phyloP scores from a whole-genome alignment of 2,888 invertebrate species.

The Dicycla oo region DNA sequence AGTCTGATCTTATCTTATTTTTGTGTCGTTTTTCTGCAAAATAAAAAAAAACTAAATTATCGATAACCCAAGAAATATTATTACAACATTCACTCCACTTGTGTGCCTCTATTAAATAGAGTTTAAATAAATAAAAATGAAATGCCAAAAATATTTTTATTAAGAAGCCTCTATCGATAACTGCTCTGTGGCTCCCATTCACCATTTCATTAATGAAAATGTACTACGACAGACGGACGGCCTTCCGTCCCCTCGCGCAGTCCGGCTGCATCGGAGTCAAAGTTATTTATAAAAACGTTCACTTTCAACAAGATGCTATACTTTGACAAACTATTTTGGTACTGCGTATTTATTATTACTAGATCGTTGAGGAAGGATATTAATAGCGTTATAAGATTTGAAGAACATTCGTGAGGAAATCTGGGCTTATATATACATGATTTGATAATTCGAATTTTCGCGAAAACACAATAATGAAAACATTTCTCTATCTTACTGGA shows the following conservation, averaged over 20 bases:
- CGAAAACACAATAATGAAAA: too few species aligned
- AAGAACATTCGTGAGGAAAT: too few species aligned
- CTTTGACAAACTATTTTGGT: conserved; percentile 6
- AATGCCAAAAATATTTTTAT: neutral
- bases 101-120: neutral
- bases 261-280: neutral
- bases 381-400: too few species aligned
- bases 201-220: neutral
- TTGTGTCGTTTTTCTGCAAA: too few species aligned
- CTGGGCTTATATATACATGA: too few species aligned
- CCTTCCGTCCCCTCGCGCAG: neutral
- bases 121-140: neutral
- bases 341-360: neutral
- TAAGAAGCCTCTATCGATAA: neutral
- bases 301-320: too few species aligned
- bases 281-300: neutral
- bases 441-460: too few species aligned
- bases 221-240: neutral
- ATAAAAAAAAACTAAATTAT: too few species aligned
- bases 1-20: too few species aligned
- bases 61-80: neutral
- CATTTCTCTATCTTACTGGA: too few species aligned
- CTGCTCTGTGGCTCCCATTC: neutral
- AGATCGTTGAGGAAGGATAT: neutral
- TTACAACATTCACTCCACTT: neutral